A percentile compares a stretch with the other conserved stretches of the same genome.
These are phyloP conservation scores for zebrafish (Danio rerio) DNA, from an alignment of 2,113 vertebrate genomes.

Conservation along the genomic window GRCz12tu NC_133177.1:31310501-31311000, in stretches of 20 bases:
- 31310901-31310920: neutral
- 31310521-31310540: neutral
- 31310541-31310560: neutral
- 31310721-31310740: neutral
- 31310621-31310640: neutral
- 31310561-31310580: neutral
- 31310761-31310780: neutral
- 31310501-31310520: too few relatives aligned
- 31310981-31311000: neutral
- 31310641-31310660: neutral
- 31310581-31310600: neutral
- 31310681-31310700: neutral
- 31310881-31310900: neutral
- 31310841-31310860: conserved; percentile 5
- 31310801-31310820: conserved; percentile 16
- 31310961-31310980: neutral
- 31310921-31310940: neutral
- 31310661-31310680: neutral
- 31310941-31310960: neutral
- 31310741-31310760: neutral
- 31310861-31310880: neutral
- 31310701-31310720: neutral
- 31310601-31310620: neutral
- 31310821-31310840: conserved; percentile 1
- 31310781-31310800: conserved; percentile 21